Evolutionary conservation across 2,797 vertebrate species (phyloP).

Genomic region (Capromys pilorides): DNA sequence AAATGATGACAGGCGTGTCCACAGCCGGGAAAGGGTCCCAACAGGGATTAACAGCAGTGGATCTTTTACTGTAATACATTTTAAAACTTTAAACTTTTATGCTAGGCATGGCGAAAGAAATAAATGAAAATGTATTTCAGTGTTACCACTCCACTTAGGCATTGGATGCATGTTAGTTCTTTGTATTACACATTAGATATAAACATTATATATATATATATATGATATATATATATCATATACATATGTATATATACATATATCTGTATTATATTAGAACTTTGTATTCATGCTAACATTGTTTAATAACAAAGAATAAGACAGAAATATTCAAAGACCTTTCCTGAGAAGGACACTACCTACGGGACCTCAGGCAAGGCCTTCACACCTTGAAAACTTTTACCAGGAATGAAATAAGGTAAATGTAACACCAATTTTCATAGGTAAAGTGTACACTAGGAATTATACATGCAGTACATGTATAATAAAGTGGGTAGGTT

Average conservation of each 20-base stretch:
- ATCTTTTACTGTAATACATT: neutral
- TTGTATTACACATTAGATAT: neutral
- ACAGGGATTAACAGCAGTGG: neutral
- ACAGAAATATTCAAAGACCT: neutral
- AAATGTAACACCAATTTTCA: neutral
- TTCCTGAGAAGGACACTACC: neutral
- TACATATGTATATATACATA: too few species aligned
- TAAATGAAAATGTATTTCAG: neutral
- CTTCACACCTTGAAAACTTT: slow-evolving; percentile 1
- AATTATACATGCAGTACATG: neutral
- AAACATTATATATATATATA: neutral
- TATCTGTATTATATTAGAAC: neutral
- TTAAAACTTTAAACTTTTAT: neutral
- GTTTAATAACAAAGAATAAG: neutral
- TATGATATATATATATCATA: too few species aligned
- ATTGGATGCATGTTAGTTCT: neutral
- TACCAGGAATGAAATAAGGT: neutral
- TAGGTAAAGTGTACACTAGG: neutral
- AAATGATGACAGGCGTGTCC: neutral
- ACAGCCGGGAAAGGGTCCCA: neutral
- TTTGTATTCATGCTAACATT: neutral
- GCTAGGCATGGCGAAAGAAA: neutral
- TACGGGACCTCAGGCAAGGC: neutral
- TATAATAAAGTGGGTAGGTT: neutral
- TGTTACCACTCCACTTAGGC: neutral